Percentiles rank a stretch among this genome's conserved stretches.
These are phyloP conservation scores for Iphiclides podalirius DNA, from an alignment of 2,888 invertebrate genomes.

Conservation along the genomic window DNA sequence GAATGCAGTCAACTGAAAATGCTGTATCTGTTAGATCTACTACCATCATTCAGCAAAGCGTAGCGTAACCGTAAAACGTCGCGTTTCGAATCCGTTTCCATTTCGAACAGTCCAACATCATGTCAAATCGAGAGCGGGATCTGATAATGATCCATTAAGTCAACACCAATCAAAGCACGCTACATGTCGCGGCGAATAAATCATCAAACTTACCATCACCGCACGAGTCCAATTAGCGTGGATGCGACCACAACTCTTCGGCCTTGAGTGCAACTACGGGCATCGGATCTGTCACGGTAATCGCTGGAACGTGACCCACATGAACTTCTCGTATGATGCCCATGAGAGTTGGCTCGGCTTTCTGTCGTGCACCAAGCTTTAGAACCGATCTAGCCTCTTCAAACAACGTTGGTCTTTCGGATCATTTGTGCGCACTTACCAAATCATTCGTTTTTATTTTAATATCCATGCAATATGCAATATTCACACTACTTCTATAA, in stretches of 20 bases:
- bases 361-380: too few species aligned
- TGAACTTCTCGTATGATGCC: neutral
- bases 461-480: too few species aligned
- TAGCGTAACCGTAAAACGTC: constrained; percentile 10
- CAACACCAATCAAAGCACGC: constrained; percentile 18
- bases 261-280: constrained; percentile 12
- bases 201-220: constrained; percentile 13
- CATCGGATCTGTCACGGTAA: constrained; percentile 16
- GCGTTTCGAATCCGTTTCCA: constrained; percentile 3
- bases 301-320: constrained; percentile 11
- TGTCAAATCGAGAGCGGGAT: constrained; percentile 15
- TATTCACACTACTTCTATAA: too few species aligned
- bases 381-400: too few species aligned
- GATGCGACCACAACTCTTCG: constrained; percentile 17
- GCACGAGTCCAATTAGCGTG: constrained; percentile 21
- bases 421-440: too few species aligned
- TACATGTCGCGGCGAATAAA: constrained; percentile 18
- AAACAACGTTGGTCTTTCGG: too few species aligned
- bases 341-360: too few species aligned
- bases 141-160: constrained; percentile 23
- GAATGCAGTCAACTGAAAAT: too few species aligned
- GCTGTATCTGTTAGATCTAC: too few species aligned
- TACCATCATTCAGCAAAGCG: constrained; percentile 4
- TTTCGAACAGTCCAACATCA: constrained; percentile 16
- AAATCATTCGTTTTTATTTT: too few species aligned